These are phyloP conservation scores for Paramisgurnus dabryanus DNA, from an alignment of 2,113 vertebrate species.

Conservation along the genomic window DNA sequence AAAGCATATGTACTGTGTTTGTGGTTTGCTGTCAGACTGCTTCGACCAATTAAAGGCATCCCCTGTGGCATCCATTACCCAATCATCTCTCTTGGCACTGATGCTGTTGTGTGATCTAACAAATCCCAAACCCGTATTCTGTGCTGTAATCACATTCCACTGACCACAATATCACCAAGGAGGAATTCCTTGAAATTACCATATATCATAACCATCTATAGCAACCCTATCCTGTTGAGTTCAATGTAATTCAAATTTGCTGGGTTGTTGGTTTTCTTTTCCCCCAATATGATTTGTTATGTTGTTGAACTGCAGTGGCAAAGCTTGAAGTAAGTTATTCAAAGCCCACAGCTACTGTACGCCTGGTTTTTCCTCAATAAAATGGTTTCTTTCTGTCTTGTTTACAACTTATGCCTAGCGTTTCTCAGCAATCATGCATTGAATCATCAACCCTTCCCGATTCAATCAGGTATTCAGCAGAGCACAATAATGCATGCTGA, in stretches of 20 bases:
- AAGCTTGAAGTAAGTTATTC: conserved; percentile 28
- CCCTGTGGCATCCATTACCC: conserved; percentile 31
- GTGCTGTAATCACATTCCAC: conserved; percentile 40
- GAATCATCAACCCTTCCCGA: conserved; percentile 35
- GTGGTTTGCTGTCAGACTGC: conserved; percentile 42
- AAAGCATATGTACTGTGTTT: conserved; percentile 41
- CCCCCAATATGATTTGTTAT: conserved; percentile 21
- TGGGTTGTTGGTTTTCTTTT: conserved; percentile 17
- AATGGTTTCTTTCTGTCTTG: conserved; percentile 36
- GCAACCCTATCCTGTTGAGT: background rate
- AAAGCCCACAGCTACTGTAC: conserved; percentile 16
- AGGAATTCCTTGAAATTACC: conserved; percentile 27
- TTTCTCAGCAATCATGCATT: conserved; percentile 37
- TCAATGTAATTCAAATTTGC: conserved; percentile 7
- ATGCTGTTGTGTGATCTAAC: conserved; percentile 29
- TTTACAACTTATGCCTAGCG: conserved; percentile 12
- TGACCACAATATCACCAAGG: conserved; percentile 25
- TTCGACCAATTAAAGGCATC: conserved; percentile 41
- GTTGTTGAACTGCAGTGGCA: conserved; percentile 3
- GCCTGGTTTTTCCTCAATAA: background rate
- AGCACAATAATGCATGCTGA: conserved; percentile 20
- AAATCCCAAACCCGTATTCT: conserved; percentile 18
- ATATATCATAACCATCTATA: conserved; percentile 14
- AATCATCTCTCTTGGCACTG: conserved; percentile 37
- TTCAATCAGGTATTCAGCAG: conserved; percentile 21